Conservation (phyloP, 1,140 invertebrate species). For the Cyphomyrmex costatus region DNA sequence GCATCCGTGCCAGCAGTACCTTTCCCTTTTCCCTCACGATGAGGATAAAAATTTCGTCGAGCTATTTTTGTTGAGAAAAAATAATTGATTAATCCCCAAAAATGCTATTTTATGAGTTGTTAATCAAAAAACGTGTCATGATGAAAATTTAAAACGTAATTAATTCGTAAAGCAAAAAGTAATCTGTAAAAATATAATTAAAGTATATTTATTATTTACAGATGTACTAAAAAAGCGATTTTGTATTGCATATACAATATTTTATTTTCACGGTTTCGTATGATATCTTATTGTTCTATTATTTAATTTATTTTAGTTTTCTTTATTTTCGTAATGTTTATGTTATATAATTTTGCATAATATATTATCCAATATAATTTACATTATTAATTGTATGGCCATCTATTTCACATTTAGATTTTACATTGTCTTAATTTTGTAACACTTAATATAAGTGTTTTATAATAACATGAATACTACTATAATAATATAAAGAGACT, state of each 20-base stretch:
- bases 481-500: neutral
- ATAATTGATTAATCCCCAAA: neutral
- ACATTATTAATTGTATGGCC: neutral
- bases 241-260: neutral
- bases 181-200: neutral
- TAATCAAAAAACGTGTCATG: slow-evolving; percentile 1
- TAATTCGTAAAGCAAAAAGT: neutral
- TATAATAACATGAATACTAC: neutral
- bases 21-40: neutral
- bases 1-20: neutral
- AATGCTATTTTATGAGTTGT: slow-evolving; percentile 14
- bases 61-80: slow-evolving; percentile 13
- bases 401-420: slow-evolving; percentile 11
- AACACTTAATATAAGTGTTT: neutral
- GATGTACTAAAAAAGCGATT: neutral
- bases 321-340: neutral
- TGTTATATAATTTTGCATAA: neutral
- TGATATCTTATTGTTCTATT: slow-evolving; percentile 6
- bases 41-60: slow-evolving; percentile 23
- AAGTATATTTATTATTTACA: neutral
- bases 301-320: slow-evolving; percentile 5
- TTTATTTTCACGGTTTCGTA: neutral
- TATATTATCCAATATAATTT: neutral
- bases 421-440: neutral
- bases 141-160: neutral